Conservation (phyloP, 1,140 invertebrate genomes). For the Campodea augens region DNA sequence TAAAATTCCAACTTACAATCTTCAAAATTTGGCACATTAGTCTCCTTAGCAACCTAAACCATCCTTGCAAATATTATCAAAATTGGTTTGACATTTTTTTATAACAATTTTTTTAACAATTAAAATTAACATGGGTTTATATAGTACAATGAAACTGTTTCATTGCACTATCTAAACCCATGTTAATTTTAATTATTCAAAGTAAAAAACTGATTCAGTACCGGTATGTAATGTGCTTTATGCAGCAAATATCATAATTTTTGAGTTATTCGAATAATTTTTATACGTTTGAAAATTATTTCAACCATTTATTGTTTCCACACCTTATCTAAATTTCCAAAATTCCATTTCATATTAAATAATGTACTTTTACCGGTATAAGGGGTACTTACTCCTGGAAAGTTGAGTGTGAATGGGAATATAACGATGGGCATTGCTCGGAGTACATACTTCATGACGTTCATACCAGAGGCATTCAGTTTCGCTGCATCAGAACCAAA, state of each 20-base stretch:
- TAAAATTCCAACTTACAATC: no score
- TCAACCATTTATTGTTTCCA: background rate
- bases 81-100: no score
- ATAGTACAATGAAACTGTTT: no score
- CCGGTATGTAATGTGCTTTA: background rate
- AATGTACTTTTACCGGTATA: background rate
- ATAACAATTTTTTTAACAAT: no score
- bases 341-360: slow-evolving; percentile 2
- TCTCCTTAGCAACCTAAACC: no score
- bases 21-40: no score
- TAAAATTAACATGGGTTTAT: no score
- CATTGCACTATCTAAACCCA: no score
- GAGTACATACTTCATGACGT: slow-evolving; percentile 49
- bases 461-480: slow-evolving; percentile 38
- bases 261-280: no score
- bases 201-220: background rate
- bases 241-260: background rate
- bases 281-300: no score
- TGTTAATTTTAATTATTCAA: no score
- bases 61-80: no score
- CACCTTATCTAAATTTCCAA: background rate
- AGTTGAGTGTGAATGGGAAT: slow-evolving; percentile 70
- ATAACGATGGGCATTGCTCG: slow-evolving; percentile 56
- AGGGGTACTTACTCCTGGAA: slow-evolving; percentile 48
- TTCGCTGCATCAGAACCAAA: slow-evolving; percentile 56